phyloP scores from a whole-genome alignment of 1,140 invertebrate genomes.

The Drosophila watanabei region DNA sequence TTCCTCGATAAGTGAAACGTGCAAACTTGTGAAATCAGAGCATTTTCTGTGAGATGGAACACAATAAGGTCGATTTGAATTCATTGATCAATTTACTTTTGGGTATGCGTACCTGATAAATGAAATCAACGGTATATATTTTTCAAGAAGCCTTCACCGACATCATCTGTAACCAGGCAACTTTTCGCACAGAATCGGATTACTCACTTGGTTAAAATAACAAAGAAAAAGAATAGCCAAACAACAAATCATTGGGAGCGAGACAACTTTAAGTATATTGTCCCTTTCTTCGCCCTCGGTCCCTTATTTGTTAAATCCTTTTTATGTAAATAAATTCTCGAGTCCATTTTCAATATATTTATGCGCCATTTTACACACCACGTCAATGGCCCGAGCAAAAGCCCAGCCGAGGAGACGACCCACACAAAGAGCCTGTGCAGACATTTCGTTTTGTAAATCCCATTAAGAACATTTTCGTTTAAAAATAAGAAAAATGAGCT shows the following conservation, averaged over 20 bases:
- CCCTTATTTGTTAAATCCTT: slow-evolving; percentile 80
- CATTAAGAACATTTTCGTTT: slow-evolving; percentile 67
- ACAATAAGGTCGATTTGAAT: slow-evolving; percentile 54
- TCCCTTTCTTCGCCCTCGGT: slow-evolving; percentile 23
- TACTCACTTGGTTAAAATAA: slow-evolving; percentile 79
- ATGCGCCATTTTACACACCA: slow-evolving; percentile 81
- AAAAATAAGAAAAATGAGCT: slow-evolving; percentile 82
- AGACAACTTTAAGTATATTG: slow-evolving; percentile 47
- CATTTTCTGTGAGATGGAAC: slow-evolving; percentile 31
- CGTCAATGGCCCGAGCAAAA: slow-evolving; percentile 41
- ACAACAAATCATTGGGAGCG: slow-evolving; percentile 68
- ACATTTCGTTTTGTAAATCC: slow-evolving; percentile 71
- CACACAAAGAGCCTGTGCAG: slow-evolving; percentile 41
- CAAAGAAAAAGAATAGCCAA: slow-evolving; percentile 62
- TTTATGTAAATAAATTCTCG: slow-evolving; percentile 83
- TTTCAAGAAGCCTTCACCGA: neutral
- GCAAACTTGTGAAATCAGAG: slow-evolving; percentile 52
- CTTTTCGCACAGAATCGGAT: slow-evolving; percentile 60
- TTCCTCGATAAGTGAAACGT: slow-evolving; percentile 38
- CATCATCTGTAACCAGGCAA: slow-evolving; percentile 60
- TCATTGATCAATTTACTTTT: slow-evolving; percentile 53
- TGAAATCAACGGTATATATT: slow-evolving; percentile 24
- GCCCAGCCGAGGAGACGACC: slow-evolving; percentile 14
- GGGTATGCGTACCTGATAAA: slow-evolving; percentile 58
- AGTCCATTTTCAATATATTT: slow-evolving; percentile 84